Percentiles rank a stretch among this genome's conserved stretches.
Evolutionary conservation across 2,888 invertebrate species (phyloP).

Genomic region (Idaea aversata): DNA sequence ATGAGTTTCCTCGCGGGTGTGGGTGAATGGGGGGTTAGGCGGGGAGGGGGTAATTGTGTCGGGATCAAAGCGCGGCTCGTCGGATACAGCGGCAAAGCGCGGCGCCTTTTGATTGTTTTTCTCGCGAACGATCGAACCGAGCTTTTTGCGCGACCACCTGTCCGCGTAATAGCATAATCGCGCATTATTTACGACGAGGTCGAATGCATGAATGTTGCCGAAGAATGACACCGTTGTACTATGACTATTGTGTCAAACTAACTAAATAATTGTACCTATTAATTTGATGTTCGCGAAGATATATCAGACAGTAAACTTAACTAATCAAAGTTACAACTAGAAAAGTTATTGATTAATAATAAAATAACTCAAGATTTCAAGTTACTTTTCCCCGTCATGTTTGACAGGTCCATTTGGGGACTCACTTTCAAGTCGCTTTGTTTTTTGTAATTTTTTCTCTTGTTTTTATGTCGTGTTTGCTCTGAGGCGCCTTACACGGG

Average conservation of each 20-base stretch:
- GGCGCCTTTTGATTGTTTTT: slow-evolving; percentile 77
- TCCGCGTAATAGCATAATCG: slow-evolving; percentile 56
- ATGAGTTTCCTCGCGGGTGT: slow-evolving; percentile 70
- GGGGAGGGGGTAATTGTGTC: slow-evolving; percentile 63
- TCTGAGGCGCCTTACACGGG: slow-evolving; percentile 47
- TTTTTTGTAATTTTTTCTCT: neutral
- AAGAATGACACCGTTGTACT: slow-evolving; percentile 27
- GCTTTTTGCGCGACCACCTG: slow-evolving; percentile 57
- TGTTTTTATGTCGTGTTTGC: slow-evolving; percentile 39
- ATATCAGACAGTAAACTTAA: no score
- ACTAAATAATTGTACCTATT: slow-evolving; percentile 15
- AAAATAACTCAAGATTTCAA: neutral
- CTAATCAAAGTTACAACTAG: neutral
- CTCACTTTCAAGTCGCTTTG: neutral
- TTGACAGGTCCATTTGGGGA: slow-evolving; percentile 26
- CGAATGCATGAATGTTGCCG: slow-evolving; percentile 31
- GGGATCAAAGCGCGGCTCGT: slow-evolving; percentile 60
- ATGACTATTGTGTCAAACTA: slow-evolving; percentile 38
- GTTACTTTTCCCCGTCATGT: neutral
- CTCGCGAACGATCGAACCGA: slow-evolving; percentile 53
- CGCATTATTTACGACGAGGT: slow-evolving; percentile 64
- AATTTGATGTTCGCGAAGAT: neutral
- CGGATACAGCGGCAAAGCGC: slow-evolving; percentile 53
- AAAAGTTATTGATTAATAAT: neutral
- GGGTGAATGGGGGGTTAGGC: slow-evolving; percentile 32